Evolutionary conservation across 2,113 vertebrate species (phyloP), one percentile per base, ranked within the genome.

Genomic region (Canis aureus): DNA sequence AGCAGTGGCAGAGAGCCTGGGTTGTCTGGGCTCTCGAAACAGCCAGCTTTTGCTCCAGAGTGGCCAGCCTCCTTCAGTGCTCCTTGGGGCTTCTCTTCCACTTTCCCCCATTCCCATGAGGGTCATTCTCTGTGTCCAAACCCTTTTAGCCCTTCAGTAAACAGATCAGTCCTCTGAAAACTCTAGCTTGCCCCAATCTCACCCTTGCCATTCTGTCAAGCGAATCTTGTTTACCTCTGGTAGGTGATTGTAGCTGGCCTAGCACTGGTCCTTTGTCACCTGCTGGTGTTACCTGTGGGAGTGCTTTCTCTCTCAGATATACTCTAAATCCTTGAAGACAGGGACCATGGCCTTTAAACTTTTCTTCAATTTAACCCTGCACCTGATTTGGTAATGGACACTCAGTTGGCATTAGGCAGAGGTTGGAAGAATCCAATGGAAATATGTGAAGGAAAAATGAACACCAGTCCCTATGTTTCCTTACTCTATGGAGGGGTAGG

Each of bases 241-340:
- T 53, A 60, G 55, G 73, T 53, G 38, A 23, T 17, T 25, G 8
- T 27, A 86, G 82, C 38, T 69, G 78, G 89, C 49, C 71, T 85
- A 93, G 51, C 27, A 8, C 66, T 76, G 5, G 73, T 60, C 71
- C 23, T 79, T 91, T 94, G 71, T 86, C 76, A 82, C 55, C 19
- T 82, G 49, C 38, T 93, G 29, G 22, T 88, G 25, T 62, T 62
- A 22, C 49, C 11, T 64, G 9, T 27, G 1, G 23, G 89, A 84
- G 38, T 16, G n/a, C 80, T 51, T 69, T 74, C 83, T 95, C 38
- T 62, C 29, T 62, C 35, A 49, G 38, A 69, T 51, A 15, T 17
- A 60, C 27, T 80, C 38, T 88, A 88, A 92, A 94, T 94, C 67
- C 55, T 94, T 74, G 38, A 73, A 79, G 85, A 89, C n/a, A 92